Evolutionary conservation across 2,888 invertebrate genomes (phyloP).

Genomic region (Lycocerus yunnanus): DNA sequence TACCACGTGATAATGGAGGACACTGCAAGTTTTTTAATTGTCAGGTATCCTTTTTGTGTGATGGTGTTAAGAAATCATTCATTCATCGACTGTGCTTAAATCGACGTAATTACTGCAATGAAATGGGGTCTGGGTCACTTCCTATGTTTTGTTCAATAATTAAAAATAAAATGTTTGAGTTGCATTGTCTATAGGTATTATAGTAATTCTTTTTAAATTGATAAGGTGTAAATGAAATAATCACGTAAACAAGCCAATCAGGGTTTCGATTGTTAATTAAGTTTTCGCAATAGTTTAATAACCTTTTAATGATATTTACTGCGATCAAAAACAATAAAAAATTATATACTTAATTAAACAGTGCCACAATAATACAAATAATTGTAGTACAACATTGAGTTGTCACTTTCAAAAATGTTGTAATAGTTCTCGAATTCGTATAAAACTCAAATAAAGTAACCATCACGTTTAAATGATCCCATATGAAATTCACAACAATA

Average conservation of each 20-base stretch:
- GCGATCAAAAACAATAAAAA: background rate
- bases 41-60: background rate
- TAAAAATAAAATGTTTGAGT: background rate
- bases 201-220: background rate
- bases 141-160: background rate
- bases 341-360: background rate
- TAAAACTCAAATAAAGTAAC: background rate
- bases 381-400: background rate
- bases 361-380: background rate
- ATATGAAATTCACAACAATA: background rate
- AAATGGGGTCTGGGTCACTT: background rate
- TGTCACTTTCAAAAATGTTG: slow-evolving; percentile 1
- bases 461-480: background rate
- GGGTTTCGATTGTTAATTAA: background rate
- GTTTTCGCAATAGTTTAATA: background rate
- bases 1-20: background rate
- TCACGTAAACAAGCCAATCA: background rate
- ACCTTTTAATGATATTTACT: background rate
- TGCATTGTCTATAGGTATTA: background rate
- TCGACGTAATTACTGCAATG: background rate
- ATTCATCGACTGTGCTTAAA: background rate
- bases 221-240: background rate
- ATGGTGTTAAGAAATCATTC: background rate
- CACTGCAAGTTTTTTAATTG: background rate
- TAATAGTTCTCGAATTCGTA: background rate